These are phyloP conservation scores for Lottia scabra DNA, from an alignment of 2,888 invertebrate genomes.

Conservation along the genomic window DNA sequence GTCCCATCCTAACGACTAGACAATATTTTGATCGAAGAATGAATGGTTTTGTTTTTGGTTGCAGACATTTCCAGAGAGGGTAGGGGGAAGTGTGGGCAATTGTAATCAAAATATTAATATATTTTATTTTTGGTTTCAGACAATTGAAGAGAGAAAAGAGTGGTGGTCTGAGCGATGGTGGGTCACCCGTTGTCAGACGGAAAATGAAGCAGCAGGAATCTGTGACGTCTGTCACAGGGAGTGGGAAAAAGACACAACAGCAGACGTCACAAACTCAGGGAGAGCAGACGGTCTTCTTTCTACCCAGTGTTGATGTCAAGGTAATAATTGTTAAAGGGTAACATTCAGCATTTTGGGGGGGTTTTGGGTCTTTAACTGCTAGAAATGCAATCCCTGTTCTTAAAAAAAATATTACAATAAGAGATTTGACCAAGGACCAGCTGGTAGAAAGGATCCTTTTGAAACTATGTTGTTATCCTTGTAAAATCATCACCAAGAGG, in stretches of 20 bases:
- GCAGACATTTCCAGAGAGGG: conserved; percentile 33
- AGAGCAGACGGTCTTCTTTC: conserved; percentile 66
- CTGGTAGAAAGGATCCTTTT: too few species aligned
- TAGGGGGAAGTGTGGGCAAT: too few species aligned
- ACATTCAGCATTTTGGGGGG: too few species aligned
- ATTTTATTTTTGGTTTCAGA: conserved; percentile 10
- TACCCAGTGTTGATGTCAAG: conserved; percentile 69
- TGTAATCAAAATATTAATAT: background rate
- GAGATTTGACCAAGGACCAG: too few species aligned
- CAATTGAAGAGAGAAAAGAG: conserved; percentile 33
- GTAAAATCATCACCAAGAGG: too few species aligned
- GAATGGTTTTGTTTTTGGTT: background rate
- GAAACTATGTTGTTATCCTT: too few species aligned
- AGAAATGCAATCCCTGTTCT: too few species aligned
- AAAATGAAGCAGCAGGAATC: conserved; percentile 50
- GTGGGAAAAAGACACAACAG: conserved; percentile 30
- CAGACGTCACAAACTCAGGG: conserved; percentile 37
- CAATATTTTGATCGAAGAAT: background rate
- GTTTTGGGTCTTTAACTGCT: too few species aligned
- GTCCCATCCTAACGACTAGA: too few species aligned
- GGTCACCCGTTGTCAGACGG: conserved; percentile 30
- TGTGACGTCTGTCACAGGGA: conserved; percentile 26
- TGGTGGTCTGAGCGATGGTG: background rate
- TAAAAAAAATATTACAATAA: too few species aligned
- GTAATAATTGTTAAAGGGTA: too few species aligned